Percentiles rank a stretch among this genome's conserved stretches.
Conservation (phyloP, 2,113 vertebrate genomes). For the Sminthopsis crassicaudata region DNA sequence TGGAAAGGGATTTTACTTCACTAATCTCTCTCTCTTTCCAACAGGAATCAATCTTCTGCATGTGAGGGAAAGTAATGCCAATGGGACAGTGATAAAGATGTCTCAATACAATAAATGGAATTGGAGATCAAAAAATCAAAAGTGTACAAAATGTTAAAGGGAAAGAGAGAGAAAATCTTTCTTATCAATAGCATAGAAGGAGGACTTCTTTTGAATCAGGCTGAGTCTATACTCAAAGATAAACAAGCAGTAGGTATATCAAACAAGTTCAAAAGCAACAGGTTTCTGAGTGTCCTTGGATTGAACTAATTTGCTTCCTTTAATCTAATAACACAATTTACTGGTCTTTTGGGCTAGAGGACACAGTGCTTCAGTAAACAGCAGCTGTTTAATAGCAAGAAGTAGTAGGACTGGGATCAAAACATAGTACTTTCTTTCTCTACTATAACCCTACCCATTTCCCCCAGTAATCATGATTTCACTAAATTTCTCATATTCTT, state of each 20-base stretch:
- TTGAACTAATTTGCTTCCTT: not conserved
- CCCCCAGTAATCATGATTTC: not conserved
- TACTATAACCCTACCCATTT: not conserved
- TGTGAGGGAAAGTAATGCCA: not conserved
- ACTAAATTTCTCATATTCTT: not conserved
- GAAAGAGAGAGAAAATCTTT: not conserved
- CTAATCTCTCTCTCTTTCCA: not conserved
- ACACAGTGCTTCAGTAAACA: not conserved
- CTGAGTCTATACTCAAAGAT: not conserved
- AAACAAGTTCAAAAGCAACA: not conserved
- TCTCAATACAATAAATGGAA: not conserved
- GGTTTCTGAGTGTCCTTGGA: not conserved
- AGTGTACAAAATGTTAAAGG: not conserved
- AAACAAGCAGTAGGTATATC: not conserved
- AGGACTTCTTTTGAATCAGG: not conserved
- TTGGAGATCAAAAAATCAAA: not conserved
- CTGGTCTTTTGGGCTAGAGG: not conserved
- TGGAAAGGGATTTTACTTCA: not conserved
- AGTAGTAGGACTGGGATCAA: not conserved
- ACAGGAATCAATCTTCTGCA: not conserved
- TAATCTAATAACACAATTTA: not conserved
- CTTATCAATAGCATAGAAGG: not conserved
- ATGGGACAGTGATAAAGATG: not conserved
- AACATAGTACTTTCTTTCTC: not conserved
- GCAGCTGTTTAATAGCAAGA: not conserved